Evolutionary conservation across 2,797 vertebrate genomes (phyloP).

Genomic region (Artibeus lituratus): DNA sequence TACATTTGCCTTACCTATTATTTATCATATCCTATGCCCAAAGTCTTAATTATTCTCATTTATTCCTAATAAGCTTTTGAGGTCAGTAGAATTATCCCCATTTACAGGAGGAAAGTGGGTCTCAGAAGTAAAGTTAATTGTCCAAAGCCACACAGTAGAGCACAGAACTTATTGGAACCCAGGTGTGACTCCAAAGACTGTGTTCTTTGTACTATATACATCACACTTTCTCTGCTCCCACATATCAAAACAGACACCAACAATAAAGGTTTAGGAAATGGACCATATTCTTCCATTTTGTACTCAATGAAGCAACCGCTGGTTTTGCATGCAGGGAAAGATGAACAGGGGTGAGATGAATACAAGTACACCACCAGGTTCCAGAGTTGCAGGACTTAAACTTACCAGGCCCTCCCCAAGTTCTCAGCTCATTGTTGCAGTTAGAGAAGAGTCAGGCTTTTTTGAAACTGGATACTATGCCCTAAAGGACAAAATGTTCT

Average conservation of each 20-base stretch:
- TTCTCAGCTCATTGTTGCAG: background rate
- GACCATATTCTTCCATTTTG: background rate
- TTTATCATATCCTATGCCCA: background rate
- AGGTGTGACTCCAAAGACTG: background rate
- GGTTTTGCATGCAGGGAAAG: background rate
- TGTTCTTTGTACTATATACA: background rate
- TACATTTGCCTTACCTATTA: background rate
- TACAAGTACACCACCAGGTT: background rate
- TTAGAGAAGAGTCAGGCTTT: background rate
- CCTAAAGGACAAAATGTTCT: background rate
- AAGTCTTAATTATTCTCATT: slow-evolving; percentile 32
- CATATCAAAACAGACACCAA: background rate
- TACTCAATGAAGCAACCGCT: background rate
- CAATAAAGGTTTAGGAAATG: background rate
- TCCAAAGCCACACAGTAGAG: background rate
- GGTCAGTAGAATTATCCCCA: background rate
- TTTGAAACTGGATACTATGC: background rate
- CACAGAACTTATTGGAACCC: background rate
- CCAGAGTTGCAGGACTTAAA: background rate
- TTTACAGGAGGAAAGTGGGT: background rate
- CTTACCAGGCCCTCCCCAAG: background rate
- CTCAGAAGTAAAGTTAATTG: background rate
- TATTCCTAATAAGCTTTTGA: background rate
- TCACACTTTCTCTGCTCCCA: background rate
- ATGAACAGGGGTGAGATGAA: background rate